phyloP scores from a whole-genome alignment of 2,797 vertebrate genomes.

The Varecia variegata region DNA sequence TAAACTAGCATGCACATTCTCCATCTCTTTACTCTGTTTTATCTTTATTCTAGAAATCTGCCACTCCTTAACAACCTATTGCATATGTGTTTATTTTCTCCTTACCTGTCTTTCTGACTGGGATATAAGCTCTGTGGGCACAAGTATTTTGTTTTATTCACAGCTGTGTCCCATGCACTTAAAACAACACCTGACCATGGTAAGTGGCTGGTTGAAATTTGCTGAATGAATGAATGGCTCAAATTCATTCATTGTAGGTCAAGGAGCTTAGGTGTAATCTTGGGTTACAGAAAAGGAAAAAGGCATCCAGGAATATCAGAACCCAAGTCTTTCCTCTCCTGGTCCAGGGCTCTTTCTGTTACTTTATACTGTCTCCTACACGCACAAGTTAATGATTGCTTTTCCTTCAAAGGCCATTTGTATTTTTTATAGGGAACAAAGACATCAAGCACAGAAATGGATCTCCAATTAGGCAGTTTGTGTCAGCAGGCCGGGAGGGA shows the following conservation, averaged over 20 bases:
- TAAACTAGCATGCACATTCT: not conserved
- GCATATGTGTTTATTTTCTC: not conserved
- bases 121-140: not conserved
- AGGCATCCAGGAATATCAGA: not conserved
- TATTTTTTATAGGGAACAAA: slow-evolving; percentile 19
- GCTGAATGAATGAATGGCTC: not conserved
- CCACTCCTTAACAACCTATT: not conserved
- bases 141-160: not conserved
- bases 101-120: not conserved
- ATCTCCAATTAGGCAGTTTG: not conserved
- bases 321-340: not conserved
- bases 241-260: not conserved
- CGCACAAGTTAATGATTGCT: not conserved
- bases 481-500: not conserved
- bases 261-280: not conserved
- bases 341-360: not conserved
- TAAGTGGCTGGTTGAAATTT: not conserved
- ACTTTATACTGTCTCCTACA: not conserved
- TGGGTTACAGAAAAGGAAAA: not conserved
- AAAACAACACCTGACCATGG: not conserved
- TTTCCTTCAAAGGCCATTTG: not conserved
- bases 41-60: not conserved
- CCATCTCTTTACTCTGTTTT: not conserved
- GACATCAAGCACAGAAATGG: not conserved
- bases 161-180: not conserved